These are phyloP conservation scores for Prunella fulvescens DNA, from an alignment of 2,113 vertebrate genomes.

Conservation along the genomic window DNA sequence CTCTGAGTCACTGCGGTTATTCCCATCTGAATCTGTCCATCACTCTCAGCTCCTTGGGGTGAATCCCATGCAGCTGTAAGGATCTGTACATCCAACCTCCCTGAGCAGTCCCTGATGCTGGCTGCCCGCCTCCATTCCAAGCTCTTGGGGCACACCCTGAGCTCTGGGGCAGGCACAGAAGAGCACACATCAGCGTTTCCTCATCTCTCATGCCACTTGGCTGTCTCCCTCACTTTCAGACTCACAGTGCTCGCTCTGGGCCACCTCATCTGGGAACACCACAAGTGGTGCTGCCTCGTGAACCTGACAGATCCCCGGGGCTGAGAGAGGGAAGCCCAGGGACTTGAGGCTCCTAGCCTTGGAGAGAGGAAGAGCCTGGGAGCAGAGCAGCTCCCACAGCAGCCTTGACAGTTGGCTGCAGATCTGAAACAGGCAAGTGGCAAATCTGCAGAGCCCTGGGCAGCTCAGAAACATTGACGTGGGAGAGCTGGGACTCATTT, in stretches of 20 bases:
- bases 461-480: neutral
- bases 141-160: neutral
- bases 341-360: neutral
- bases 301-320: neutral
- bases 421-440: neutral
- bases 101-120: neutral
- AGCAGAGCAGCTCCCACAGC: neutral
- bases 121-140: rapidly evolving
- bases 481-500: neutral
- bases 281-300: rapidly evolving
- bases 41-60: neutral
- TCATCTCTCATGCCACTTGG: neutral
- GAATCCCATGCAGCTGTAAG: neutral
- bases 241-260: neutral
- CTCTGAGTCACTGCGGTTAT: rapidly evolving
- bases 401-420: neutral
- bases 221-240: neutral
- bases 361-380: neutral
- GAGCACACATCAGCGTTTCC: rapidly evolving
- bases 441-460: neutral
- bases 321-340: neutral
- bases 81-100: too few species aligned
- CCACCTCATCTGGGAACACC: neutral
- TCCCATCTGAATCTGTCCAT: neutral
- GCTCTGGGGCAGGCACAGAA: neutral